Evolutionary conservation across 1,140 invertebrate genomes (phyloP), one percentile per base, ranked within the genome.

Genomic region (Drosophila burlai): DNA sequence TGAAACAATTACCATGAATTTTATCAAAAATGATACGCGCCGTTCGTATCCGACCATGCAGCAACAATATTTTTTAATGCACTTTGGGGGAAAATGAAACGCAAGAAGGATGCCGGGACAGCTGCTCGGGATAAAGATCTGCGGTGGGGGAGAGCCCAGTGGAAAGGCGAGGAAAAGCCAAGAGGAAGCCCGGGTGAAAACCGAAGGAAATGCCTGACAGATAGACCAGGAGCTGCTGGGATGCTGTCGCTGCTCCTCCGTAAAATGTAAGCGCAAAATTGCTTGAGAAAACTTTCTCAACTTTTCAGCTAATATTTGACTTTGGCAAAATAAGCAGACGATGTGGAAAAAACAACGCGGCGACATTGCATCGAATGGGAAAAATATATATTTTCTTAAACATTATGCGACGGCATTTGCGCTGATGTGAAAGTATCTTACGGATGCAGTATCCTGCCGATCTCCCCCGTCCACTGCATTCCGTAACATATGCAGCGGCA

Each of bases 51-150:
- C 86, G 82, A 90, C 84, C 86, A 91, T 90, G 85, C 85, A 90
- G 86, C 86, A 91, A 85, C 86, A 91, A 91, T 91, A 90, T 90
- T 90, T 90, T 90, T 90, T 90, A 91, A 91, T 90, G 85, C 86
- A 90, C 85, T 89, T 89, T 90, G 81, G 84, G 84, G 85, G 81
- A 91, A 89, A 89, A 80, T 80, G 85, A 90, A 90, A 81, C 81
- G 85, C 65, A 62, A 58, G 67, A 67, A 73, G 81, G 67, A 79
- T 76, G 68, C 69, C 59, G 65, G 73, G 65, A 65, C 62, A 84
- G 89, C 81, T 82, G 83, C 81, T 76, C 62, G 78, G 67, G 85
- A 90, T 89, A 89, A 74, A 57, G 79, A 89, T 89, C 86, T 78
- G 63, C 36, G 52, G 61, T 46, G 24, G 42, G 34, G 34, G 9